Evolutionary conservation across 2,888 invertebrate genomes (phyloP).

Genomic region (Chesias legatella): DNA sequence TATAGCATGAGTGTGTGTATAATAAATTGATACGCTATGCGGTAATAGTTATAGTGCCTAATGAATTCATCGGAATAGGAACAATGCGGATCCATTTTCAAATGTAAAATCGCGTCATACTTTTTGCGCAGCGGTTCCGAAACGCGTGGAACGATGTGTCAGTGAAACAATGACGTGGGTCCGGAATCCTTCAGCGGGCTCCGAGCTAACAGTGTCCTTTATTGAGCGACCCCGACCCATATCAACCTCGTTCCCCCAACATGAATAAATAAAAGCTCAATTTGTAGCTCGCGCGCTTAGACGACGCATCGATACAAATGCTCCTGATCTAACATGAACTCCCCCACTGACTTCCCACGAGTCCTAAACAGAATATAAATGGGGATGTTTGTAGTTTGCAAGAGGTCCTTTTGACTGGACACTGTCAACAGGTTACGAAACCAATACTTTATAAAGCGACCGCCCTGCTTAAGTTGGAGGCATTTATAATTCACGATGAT

Average conservation of each 20-base stretch:
- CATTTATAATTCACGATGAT: slow-evolving; percentile 12
- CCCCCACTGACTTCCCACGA: slow-evolving; percentile 38
- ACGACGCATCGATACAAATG: slow-evolving; percentile 59
- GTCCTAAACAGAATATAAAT: slow-evolving; percentile 29
- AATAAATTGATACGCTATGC: slow-evolving; percentile 16
- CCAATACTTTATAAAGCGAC: slow-evolving; percentile 42
- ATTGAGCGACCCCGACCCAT: slow-evolving; percentile 73
- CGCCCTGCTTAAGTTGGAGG: slow-evolving; percentile 35
- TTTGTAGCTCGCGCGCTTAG: slow-evolving; percentile 70
- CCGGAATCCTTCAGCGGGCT: slow-evolving; percentile 50
- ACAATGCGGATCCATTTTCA: slow-evolving; percentile 1
- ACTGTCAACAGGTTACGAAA: slow-evolving; percentile 51
- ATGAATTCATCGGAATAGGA: slow-evolving; percentile 9
- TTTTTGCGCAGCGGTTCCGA: slow-evolving; percentile 31
- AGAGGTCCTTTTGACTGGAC: slow-evolving; percentile 40
- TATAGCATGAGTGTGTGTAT: slow-evolving; percentile 10
- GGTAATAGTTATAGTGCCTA: slow-evolving; percentile 7
- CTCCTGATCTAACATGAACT: slow-evolving; percentile 55
- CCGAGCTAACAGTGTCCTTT: slow-evolving; percentile 62
- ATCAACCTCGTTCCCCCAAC: slow-evolving; percentile 68
- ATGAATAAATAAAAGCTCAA: slow-evolving; percentile 79
- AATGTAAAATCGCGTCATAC: slow-evolving; percentile 6
- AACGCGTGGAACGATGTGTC: slow-evolving; percentile 40
- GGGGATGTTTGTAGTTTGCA: slow-evolving; percentile 25
- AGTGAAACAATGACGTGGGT: slow-evolving; percentile 42